Percentiles rank a stretch among this genome's conserved stretches.
Evolutionary conservation across 2,113 vertebrate species (phyloP).

Genomic region (Clarias magur): DNA sequence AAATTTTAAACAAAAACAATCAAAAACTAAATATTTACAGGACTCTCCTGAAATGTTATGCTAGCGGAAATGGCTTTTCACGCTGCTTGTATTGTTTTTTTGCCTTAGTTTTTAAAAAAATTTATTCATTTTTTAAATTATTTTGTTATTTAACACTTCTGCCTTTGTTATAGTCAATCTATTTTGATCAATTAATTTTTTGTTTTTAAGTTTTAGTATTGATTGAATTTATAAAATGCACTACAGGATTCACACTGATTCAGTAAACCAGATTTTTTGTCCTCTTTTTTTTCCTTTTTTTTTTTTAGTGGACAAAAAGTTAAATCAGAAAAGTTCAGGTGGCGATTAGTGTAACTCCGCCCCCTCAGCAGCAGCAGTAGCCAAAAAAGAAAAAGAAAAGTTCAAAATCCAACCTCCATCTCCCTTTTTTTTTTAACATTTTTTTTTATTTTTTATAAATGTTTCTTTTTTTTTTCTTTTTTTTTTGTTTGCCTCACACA

Average conservation of each 20-base stretch:
- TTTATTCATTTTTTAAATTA: background rate
- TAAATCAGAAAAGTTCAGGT: conserved; percentile 30
- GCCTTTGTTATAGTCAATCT: conserved; percentile 49
- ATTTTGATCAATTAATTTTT: conserved; percentile 13
- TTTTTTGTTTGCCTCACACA: conserved; percentile 3
- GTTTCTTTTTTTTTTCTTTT: background rate
- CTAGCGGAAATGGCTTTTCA: conserved; percentile 67
- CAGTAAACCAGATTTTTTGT: conserved; percentile 2
- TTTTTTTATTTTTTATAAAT: background rate
- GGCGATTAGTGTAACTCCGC: conserved; percentile 42
- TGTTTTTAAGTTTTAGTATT: conserved; percentile 63
- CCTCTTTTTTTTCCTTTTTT: conserved; percentile 37
- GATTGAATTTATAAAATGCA: conserved; percentile 60
- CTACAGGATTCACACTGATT: conserved; percentile 43
- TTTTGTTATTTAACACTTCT: conserved; percentile 11
- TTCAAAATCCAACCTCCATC: conserved; percentile 54
- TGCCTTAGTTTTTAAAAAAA: conserved; percentile 38
- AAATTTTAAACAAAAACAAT: conserved; percentile 50
- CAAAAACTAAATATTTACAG: conserved; percentile 71
- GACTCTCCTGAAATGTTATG: conserved; percentile 73
- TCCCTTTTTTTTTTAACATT: background rate
- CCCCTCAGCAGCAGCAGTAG: conserved; percentile 59
- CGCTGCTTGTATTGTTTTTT: conserved; percentile 62
- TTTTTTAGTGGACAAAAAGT: conserved; percentile 46
- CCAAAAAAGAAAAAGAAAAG: conserved; percentile 36